Evolutionary conservation across 2,888 invertebrate genomes (phyloP).

Genomic region (Perithous albicinctus): DNA sequence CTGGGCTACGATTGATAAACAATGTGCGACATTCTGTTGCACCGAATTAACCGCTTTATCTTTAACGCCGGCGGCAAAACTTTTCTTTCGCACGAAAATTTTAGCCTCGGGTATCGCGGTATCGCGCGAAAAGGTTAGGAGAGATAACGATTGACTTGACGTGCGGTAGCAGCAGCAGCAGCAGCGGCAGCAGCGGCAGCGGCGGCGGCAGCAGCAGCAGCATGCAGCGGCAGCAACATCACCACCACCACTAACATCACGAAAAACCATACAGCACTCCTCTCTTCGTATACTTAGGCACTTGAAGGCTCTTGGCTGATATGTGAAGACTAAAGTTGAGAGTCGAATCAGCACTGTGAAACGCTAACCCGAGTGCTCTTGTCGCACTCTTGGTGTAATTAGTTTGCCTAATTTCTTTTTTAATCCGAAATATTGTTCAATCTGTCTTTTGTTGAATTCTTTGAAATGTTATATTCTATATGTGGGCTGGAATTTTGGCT

Average conservation of each 20-base stretch:
- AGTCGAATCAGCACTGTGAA: too few relatives aligned
- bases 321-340: too few relatives aligned
- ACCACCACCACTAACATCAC: neutral
- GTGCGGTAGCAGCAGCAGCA: slow-evolving; percentile 68
- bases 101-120: slow-evolving; percentile 60
- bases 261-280: neutral
- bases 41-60: slow-evolving; percentile 17
- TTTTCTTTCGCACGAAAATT: slow-evolving; percentile 54
- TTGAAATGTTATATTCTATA: too few relatives aligned
- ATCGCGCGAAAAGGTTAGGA: slow-evolving; percentile 81
- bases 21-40: slow-evolving; percentile 59
- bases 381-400: too few relatives aligned
- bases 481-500: too few relatives aligned
- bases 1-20: slow-evolving; percentile 65
- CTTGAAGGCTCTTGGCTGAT: too few relatives aligned
- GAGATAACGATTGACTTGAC: slow-evolving; percentile 83
- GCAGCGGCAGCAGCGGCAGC: slow-evolving; percentile 41
- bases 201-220: slow-evolving; percentile 15
- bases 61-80: slow-evolving; percentile 38
- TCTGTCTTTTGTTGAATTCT: too few relatives aligned
- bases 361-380: too few relatives aligned
- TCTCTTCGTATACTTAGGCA: too few relatives aligned
- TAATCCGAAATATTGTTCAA: too few relatives aligned
- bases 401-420: too few relatives aligned
- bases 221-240: slow-evolving; percentile 48